These are phyloP conservation scores for Athene noctua DNA, from an alignment of 2,113 vertebrate genomes.

Conservation along the genomic window DNA sequence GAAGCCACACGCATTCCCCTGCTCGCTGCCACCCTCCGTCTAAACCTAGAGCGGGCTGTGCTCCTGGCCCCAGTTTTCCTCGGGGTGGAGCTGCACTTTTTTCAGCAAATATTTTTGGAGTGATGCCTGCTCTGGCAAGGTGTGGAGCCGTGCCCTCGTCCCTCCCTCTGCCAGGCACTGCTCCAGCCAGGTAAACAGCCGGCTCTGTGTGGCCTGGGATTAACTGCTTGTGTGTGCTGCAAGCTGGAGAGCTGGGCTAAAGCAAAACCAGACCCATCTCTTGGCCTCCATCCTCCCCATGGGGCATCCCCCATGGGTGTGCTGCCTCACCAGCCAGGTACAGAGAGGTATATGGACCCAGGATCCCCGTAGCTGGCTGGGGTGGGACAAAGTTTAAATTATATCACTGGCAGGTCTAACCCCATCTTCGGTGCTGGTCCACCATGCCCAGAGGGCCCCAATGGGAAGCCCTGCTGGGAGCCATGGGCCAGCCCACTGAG, in stretches of 20 bases:
- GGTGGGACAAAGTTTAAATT: background rate
- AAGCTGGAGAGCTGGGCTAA: background rate
- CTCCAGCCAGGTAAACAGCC: slow-evolving; percentile 57
- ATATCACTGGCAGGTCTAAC: background rate
- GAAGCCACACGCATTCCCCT: rapidly evolving
- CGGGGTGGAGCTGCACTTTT: slow-evolving; percentile 51
- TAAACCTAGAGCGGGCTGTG: background rate
- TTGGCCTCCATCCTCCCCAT: background rate
- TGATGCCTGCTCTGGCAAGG: slow-evolving; percentile 43
- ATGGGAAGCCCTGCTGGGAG: background rate
- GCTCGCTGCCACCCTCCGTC: background rate
- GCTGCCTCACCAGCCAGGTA: background rate
- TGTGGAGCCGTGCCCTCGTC: slow-evolving; percentile 5
- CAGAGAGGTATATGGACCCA: too few relatives aligned
- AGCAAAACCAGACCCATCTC: background rate
- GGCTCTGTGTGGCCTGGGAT: background rate
- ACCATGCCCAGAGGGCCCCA: background rate
- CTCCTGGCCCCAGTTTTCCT: background rate
- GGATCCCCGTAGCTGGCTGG: rapidly evolving
- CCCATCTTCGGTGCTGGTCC: background rate
- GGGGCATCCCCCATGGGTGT: background rate
- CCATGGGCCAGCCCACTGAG: background rate
- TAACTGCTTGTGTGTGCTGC: slow-evolving; percentile 6
- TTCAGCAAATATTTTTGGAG: slow-evolving; percentile 62
- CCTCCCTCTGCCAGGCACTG: slow-evolving; percentile 26